Evolutionary conservation across 2,888 invertebrate genomes (phyloP).

Genomic region (Oxystoma pomonae): DNA sequence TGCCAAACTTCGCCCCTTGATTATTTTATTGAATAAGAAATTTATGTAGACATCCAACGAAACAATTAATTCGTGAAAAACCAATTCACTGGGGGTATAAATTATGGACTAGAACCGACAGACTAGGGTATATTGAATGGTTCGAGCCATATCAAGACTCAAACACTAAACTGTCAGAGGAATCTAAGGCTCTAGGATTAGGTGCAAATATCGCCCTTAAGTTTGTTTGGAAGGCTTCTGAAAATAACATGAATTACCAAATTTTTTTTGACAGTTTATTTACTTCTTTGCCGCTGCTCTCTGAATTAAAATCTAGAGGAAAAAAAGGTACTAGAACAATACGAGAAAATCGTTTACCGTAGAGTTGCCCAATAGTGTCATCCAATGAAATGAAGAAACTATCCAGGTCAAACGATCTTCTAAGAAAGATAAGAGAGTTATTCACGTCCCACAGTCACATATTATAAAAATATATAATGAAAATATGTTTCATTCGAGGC

Average conservation of each 20-base stretch:
- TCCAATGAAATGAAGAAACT: constrained; percentile 2
- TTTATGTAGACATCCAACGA: constrained; percentile 13
- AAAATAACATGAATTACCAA: neutral
- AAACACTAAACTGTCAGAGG: constrained; percentile 2
- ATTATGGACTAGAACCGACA: neutral
- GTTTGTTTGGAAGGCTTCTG: neutral
- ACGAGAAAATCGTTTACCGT: neutral
- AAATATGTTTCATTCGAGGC: constrained; percentile 15
- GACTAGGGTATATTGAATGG: neutral
- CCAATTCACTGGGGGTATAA: neutral
- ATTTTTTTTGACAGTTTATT: neutral
- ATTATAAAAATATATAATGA: constrained; percentile 3
- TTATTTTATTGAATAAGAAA: constrained; percentile 17
- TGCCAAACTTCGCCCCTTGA: constrained; percentile 18
- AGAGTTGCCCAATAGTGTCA: neutral
- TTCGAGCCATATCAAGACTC: constrained; percentile 3
- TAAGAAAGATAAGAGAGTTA: constrained; percentile 6
- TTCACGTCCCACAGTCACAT: constrained; percentile 1
- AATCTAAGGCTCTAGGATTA: constrained; percentile 7
- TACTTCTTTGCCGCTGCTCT: neutral
- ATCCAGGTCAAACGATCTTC: constrained; percentile 6
- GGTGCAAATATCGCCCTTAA: constrained; percentile 1
- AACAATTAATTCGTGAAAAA: constrained; percentile 2
- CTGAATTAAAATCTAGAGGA: neutral
- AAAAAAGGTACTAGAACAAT: neutral